Evolutionary conservation across 1,140 invertebrate genomes (phyloP), one percentile per base, ranked within the genome.

Genomic region (Tribolium castaneum): DNA sequence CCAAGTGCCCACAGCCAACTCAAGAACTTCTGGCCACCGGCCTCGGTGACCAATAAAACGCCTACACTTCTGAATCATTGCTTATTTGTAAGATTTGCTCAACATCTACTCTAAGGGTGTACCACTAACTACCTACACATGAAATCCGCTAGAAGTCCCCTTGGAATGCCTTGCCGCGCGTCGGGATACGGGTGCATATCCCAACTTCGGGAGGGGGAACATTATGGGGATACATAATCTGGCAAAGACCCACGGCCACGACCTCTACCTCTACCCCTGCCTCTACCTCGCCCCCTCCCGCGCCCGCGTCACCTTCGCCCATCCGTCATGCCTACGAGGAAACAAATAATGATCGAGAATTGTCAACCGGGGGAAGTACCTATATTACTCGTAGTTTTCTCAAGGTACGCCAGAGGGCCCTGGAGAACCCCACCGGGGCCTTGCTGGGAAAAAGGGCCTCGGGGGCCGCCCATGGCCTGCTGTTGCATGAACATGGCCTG

Each of bases 321-420:
- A 86, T 93, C 92, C 22, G 91, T 91, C 89, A 94, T 90, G 39
- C 90, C 90, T 86, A 88, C 35, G 4, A 56, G 39, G 39, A 12
- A 22, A 35, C 39, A 52, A 73, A 54, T 54, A 13, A 19, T 51
- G n/a, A 52, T 54, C 5, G 14, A 30, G 22, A 59, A 16, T 16
- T 34, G 13, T 9, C 9, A 39, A 62, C n/a, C n/a, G n/a, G 45
- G n/a, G 9, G 13, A 19, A 4, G 73, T 85, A 90, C 93, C 93
- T 89, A 95, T 95, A 88, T 93, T 94, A 84, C 92, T 94, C 76
- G 93, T 93, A 74, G 93, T 94, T 88, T 94, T 94, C 88, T 95
- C 93, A 70, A 95, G 87, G 85, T 92, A 94, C 1, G 93, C 93
- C 19, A 94, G 87, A 10, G 93, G 93, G 10, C 93, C 93, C 82